phyloP scores from a whole-genome alignment of 2,113 vertebrate genomes.

The Tachysurus fulvidraco region DNA sequence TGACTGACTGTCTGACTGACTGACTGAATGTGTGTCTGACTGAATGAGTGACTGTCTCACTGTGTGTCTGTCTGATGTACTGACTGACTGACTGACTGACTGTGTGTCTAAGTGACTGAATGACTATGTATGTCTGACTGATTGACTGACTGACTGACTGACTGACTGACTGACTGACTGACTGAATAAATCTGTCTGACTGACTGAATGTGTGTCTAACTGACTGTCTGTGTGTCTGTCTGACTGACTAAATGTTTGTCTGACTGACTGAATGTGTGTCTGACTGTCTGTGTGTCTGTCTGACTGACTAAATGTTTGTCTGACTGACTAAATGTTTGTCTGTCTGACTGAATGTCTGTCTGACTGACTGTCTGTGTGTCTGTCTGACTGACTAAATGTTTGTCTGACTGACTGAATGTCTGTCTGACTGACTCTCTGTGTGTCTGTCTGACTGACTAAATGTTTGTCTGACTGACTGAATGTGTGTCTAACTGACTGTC shows the following conservation, averaged over 20 bases:
- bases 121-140: neutral
- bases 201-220: neutral
- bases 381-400: neutral
- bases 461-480: neutral
- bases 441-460: neutral
- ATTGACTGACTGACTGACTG: neutral
- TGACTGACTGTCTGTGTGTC: neutral
- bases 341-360: neutral
- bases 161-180: neutral
- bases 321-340: neutral
- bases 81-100: neutral
- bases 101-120: neutral
- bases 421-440: neutral
- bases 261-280: neutral
- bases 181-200: neutral
- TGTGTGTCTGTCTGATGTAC: no score
- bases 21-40: neutral
- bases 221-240: neutral
- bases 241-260: neutral
- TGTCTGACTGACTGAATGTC: neutral
- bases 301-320: neutral
- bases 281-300: neutral
- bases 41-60: neutral
- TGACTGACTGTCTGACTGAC: neutral
- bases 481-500: neutral